Evolutionary conservation across 2,113 vertebrate genomes (phyloP).

Genomic region (Mohoua ochrocephala): DNA sequence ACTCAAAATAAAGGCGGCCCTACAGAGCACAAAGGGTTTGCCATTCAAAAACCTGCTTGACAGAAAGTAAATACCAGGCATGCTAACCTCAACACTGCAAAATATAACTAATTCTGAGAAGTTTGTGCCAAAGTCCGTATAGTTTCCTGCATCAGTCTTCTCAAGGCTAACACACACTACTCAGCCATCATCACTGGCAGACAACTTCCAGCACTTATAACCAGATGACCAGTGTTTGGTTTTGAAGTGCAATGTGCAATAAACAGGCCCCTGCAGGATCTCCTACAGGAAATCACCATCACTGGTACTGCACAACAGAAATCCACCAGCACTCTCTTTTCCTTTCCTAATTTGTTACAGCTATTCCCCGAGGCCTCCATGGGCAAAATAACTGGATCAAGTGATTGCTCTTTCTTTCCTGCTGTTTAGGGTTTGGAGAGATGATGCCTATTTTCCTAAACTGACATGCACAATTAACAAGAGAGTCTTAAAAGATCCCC

Average conservation of each 20-base stretch:
- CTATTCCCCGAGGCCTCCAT: neutral
- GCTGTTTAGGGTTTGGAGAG: neutral
- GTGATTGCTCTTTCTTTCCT: neutral
- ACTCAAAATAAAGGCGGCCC: neutral
- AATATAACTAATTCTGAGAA: neutral
- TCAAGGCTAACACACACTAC: neutral
- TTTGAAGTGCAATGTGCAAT: neutral
- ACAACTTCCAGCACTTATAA: neutral
- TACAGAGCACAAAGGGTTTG: neutral
- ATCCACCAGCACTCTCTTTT: neutral
- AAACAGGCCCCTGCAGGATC: neutral
- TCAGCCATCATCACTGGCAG: neutral
- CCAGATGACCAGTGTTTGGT: neutral
- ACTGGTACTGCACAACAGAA: neutral
- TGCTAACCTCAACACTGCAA: neutral
- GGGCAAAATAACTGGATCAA: neutral
- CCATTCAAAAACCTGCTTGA: neutral
- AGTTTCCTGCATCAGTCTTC: neutral
- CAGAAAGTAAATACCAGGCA: neutral
- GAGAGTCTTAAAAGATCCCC: neutral
- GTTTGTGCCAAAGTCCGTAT: fast-evolving
- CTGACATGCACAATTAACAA: neutral
- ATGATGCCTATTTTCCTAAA: neutral
- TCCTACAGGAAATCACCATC: neutral
- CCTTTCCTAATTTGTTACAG: neutral